Percentiles rank a stretch among this genome's conserved stretches.
Evolutionary conservation across 1,140 invertebrate species (phyloP).

Genomic region (Drosophila lini): DNA sequence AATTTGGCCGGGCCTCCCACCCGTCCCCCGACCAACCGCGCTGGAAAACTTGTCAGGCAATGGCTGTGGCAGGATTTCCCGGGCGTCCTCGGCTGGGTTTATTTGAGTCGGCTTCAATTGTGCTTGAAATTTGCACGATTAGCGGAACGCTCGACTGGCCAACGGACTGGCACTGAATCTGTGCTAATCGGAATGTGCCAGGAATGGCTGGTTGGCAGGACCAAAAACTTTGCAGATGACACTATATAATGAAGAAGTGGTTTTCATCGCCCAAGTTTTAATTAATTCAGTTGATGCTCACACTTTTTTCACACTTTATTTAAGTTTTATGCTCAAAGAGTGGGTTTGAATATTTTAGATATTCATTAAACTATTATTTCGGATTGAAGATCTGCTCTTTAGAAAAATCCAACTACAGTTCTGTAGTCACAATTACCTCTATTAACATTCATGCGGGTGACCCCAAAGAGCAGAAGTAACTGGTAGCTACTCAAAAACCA

Average conservation of each 20-base stretch:
- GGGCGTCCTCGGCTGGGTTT: slow-evolving; percentile 11
- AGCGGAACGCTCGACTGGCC: slow-evolving; percentile 51
- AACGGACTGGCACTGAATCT: slow-evolving; percentile 32
- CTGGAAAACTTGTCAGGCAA: slow-evolving; percentile 45
- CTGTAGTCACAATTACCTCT: slow-evolving; percentile 46
- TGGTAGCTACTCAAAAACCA: slow-evolving; percentile 40
- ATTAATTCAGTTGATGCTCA: slow-evolving; percentile 10
- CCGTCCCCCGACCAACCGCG: not conserved
- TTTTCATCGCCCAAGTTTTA: slow-evolving; percentile 24
- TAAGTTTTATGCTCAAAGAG: not conserved
- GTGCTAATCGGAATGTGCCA: slow-evolving; percentile 16
- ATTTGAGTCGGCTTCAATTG: slow-evolving; percentile 67
- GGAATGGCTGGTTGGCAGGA: slow-evolving; percentile 6
- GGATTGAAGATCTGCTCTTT: not conserved
- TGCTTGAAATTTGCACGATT: slow-evolving; percentile 71
- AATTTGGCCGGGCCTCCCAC: slow-evolving; percentile 33
- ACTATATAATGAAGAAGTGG: slow-evolving; percentile 10
- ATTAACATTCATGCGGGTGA: slow-evolving; percentile 69
- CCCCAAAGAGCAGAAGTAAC: slow-evolving; percentile 40
- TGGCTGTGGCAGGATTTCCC: slow-evolving; percentile 22
- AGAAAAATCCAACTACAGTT: slow-evolving; percentile 20
- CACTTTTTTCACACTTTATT: not conserved
- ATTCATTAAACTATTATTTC: not conserved
- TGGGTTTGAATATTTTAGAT: not conserved
- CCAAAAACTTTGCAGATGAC: slow-evolving; percentile 1